phyloP scores from a whole-genome alignment of 1,140 invertebrate genomes.

The Drosophila parabipectinata region DNA sequence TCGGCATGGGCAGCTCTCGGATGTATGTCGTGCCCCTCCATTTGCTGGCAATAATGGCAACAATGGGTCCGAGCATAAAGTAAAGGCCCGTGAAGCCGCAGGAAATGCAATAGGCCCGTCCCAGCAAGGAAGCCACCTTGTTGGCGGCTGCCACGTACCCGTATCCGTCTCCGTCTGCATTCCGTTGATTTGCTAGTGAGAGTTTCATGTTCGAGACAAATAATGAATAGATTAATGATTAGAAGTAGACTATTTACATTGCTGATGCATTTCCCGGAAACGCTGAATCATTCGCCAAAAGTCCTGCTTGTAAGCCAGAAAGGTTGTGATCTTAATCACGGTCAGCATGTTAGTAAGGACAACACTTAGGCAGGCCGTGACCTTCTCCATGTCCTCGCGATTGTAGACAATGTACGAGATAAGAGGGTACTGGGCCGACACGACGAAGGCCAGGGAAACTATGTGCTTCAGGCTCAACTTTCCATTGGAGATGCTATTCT shows the following conservation, averaged over 20 bases:
- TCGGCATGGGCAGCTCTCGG: constrained; percentile 71
- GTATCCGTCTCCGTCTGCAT: background rate
- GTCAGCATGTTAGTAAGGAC: constrained; percentile 73
- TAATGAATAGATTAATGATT: constrained; percentile 1
- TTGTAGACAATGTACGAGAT: constrained; percentile 63
- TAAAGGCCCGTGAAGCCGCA: constrained; percentile 66
- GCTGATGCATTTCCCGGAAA: constrained; percentile 61
- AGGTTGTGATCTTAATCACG: constrained; percentile 69
- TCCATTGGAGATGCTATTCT: constrained; percentile 1
- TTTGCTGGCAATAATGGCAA: constrained; percentile 47
- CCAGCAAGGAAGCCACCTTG: constrained; percentile 48
- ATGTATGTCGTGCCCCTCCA: constrained; percentile 22
- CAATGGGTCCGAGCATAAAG: constrained; percentile 66
- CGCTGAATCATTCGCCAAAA: constrained; percentile 64
- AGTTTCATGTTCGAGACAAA: constrained; percentile 3
- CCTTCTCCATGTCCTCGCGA: constrained; percentile 61
- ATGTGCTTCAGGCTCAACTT: constrained; percentile 41
- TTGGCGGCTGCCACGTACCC: constrained; percentile 52
- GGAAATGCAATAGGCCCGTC: constrained; percentile 60
- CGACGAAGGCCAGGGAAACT: constrained; percentile 56
- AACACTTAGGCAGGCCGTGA: constrained; percentile 71
- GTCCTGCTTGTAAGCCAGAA: constrained; percentile 56
- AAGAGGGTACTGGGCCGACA: constrained; percentile 71
- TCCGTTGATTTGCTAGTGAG: constrained; percentile 38
- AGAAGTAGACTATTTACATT: constrained; percentile 48